Evolutionary conservation across 2,797 vertebrate genomes (phyloP).

Genomic region (Pteropus rufus): DNA sequence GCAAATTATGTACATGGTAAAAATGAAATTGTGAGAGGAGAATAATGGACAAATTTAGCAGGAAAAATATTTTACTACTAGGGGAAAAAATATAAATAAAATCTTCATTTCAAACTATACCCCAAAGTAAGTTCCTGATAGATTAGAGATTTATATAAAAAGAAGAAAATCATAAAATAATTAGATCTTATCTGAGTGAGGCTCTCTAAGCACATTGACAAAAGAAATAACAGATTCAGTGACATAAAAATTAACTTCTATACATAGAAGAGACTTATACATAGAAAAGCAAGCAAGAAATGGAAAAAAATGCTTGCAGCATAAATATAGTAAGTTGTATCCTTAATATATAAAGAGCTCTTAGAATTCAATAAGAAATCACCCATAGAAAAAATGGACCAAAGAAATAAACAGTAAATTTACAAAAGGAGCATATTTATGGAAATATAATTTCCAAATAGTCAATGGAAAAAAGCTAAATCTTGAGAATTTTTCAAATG

Average conservation of each 20-base stretch:
- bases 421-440: not conserved
- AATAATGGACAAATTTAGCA: not conserved
- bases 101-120: not conserved
- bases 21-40: not conserved
- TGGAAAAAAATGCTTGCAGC: not conserved
- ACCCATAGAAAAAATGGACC: not conserved
- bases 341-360: not conserved
- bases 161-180: slow-evolving; percentile 8
- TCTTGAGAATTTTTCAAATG: not conserved
- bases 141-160: slow-evolving; percentile 8
- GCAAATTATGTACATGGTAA: not conserved
- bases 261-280: not conserved
- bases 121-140: not conserved
- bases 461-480: not conserved
- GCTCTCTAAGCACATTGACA: not conserved
- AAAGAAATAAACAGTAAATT: slow-evolving; percentile 34
- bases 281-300: not conserved
- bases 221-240: slow-evolving; percentile 18
- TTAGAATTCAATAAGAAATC: slow-evolving; percentile 20
- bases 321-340: not conserved
- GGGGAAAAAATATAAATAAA: not conserved
- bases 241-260: not conserved
- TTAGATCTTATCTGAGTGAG: not conserved
- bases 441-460: not conserved
- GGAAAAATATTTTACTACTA: not conserved